Percentiles rank a stretch among this genome's conserved stretches.
These are phyloP conservation scores for Narcine bancroftii DNA, from an alignment of 2,113 vertebrate genomes.

Conservation along the genomic window DNA sequence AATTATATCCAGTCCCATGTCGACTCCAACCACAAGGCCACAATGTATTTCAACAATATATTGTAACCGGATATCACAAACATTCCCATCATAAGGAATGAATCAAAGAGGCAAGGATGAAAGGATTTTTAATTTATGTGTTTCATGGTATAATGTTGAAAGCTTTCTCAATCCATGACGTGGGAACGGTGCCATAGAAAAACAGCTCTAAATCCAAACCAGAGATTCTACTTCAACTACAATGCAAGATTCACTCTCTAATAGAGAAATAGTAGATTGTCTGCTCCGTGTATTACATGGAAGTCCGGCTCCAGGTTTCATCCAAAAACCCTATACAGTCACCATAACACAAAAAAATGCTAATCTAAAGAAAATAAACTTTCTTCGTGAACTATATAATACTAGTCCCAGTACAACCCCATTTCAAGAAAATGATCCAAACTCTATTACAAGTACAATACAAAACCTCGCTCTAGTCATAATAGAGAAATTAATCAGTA, in stretches of 20 bases:
- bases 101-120: background rate
- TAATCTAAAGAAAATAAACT: background rate
- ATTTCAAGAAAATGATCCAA: background rate
- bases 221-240: background rate
- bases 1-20: background rate
- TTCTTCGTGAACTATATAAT: background rate
- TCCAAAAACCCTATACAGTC: background rate
- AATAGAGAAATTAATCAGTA: background rate
- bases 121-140: background rate
- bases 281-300: background rate
- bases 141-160: background rate
- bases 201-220: background rate
- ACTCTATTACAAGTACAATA: background rate
- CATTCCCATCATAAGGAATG: background rate
- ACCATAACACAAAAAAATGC: background rate
- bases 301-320: background rate
- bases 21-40: background rate
- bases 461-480: background rate
- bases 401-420: background rate
- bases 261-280: background rate
- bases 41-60: background rate
- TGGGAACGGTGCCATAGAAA: background rate
- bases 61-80: background rate
- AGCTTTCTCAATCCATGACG: background rate
- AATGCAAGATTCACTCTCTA: background rate